Conservation (phyloP, 1,140 invertebrate genomes). For the Drosophila carrolli region DNA sequence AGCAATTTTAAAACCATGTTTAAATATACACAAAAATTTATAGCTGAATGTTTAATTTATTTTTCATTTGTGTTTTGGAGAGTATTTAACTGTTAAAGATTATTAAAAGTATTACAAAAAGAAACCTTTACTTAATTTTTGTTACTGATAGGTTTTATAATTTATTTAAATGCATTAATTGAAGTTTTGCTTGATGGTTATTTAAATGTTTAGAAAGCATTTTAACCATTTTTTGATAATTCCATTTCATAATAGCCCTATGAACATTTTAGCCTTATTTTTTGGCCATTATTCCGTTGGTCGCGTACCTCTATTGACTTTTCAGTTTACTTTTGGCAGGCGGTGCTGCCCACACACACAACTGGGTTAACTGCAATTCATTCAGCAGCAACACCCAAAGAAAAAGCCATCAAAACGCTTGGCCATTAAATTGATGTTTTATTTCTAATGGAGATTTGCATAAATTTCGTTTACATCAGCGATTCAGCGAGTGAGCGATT, state of each 20-base stretch:
- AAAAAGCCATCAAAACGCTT: constrained; percentile 49
- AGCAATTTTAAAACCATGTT: no score
- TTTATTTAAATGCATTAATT: no score
- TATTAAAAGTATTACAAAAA: no score
- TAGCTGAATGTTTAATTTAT: no score
- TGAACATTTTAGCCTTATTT: neutral
- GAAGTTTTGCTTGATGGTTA: no score
- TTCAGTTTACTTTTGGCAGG: constrained; percentile 37
- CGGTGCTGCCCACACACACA: constrained; percentile 36
- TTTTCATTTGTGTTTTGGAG: no score
- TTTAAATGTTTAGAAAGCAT: neutral
- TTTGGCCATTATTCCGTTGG: neutral
- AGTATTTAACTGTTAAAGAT: no score
- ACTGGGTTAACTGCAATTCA: constrained; percentile 67
- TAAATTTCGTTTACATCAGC: constrained; percentile 52
- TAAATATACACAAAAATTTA: no score
- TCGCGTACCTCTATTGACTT: constrained; percentile 1
- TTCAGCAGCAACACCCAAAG: constrained; percentile 14
- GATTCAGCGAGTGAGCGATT: constrained; percentile 7
- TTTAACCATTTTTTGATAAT: neutral
- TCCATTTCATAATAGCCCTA: neutral
- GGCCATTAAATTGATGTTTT: constrained; percentile 62
- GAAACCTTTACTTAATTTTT: no score
- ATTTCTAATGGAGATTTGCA: constrained; percentile 63
- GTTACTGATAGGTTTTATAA: no score